Evolutionary conservation across 2,797 vertebrate species (phyloP), one percentile per base, ranked within the genome.

Genomic region (Nyctalus aviator): DNA sequence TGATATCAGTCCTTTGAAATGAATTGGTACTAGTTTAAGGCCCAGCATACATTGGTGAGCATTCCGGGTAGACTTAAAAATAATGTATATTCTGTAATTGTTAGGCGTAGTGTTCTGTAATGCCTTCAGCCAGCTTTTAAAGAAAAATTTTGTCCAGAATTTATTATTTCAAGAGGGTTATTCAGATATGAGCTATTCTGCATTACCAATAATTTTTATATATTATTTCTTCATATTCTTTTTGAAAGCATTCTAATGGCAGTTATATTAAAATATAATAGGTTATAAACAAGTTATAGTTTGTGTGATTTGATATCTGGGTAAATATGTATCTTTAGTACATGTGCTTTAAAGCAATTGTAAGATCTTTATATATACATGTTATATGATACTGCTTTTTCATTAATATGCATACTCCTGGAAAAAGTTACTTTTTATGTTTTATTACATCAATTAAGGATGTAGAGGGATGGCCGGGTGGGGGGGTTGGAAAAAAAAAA

Each of bases 1-100:
- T 84, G 13, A 79, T 92, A 75, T 88, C 23, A 69, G 21, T 44
- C 20, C 11, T 89, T 96, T 89, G 46, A 88, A 66, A 37, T 77
- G 23, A 90, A 37, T 37, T 68, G 17, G 27, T 75, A 62, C 17
- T 84, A 66, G 59, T 73, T 75, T 72, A 83, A 82, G 37, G 25
- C 69, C n/a, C 48, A 83, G 37, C 23, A 12, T 73, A 37, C 77
- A 8, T 44, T 73, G 7, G 7, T 71, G 53, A 64, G 27, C 81
- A 14, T 78, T 78, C 79, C 12, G 1, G 46, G 37, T 59, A 23
- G 15, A 84, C 32, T 79, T 57, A 32, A 48, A 81, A 68, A 88
- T 66, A 84, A 59, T 59, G 8, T 68, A 7, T 81, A 64, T 73
- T 87, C 48, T 73, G 4, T 25, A 94, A 48, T 66, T 86, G 13